These are phyloP conservation scores for Zoanthus sociatus DNA, from an alignment of 92 coral and sea anemone genomes.

Conservation along the genomic window DNA sequence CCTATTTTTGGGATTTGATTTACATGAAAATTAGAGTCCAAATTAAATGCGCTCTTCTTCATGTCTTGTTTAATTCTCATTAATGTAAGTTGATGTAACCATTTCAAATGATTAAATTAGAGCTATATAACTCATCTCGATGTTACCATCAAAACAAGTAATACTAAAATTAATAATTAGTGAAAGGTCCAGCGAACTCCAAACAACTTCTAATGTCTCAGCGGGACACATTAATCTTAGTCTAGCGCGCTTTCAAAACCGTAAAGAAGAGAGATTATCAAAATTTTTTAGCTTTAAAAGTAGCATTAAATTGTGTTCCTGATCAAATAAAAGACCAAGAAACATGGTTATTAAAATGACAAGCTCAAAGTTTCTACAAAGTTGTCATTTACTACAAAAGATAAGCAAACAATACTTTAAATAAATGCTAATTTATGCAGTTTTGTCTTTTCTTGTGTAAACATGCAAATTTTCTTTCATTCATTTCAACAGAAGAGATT, in stretches of 20 bases:
- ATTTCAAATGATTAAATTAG: constrained; percentile 22
- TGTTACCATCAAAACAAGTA: constrained; percentile 23
- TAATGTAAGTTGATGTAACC: constrained; percentile 22
- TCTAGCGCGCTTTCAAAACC: neutral
- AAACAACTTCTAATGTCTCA: neutral
- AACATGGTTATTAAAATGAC: constrained; percentile 7
- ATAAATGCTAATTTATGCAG: constrained; percentile 74
- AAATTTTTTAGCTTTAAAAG: neutral
- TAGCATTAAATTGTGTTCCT: neutral
- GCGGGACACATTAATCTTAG: neutral
- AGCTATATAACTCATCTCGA: constrained; percentile 11
- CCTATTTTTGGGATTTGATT: constrained; percentile 11
- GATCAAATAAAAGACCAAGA: neutral
- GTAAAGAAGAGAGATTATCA: neutral
- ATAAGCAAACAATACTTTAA: constrained; percentile 55
- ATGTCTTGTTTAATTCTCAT: constrained; percentile 16
- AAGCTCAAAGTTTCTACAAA: constrained; percentile 3
- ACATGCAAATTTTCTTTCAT: constrained; percentile 76
- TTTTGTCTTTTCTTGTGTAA: constrained; percentile 67
- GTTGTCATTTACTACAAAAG: constrained; percentile 57
- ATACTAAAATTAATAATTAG: constrained; percentile 2
- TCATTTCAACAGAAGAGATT: constrained; percentile 62
- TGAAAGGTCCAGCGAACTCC: neutral
- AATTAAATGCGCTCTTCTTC: neutral
- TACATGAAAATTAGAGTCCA: neutral